phyloP scores from a whole-genome alignment of 64 coral and sea anemone genomes.

The Montipora capricornis region DNA sequence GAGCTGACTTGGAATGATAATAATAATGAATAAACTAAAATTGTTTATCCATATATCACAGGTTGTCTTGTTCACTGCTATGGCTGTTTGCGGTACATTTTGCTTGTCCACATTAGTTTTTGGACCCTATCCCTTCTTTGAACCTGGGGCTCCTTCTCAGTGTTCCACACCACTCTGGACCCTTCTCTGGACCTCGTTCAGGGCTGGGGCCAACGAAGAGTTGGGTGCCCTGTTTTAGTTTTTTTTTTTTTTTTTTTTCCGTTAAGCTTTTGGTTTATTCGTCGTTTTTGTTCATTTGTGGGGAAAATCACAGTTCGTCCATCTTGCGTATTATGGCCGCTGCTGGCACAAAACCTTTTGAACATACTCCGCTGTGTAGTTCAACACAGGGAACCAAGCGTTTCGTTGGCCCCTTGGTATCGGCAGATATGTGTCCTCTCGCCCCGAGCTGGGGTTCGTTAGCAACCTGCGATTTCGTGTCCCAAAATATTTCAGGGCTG shows the following conservation, averaged over 20 bases:
- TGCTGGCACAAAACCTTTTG: not conserved
- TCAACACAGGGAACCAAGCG: slow-evolving; percentile 28
- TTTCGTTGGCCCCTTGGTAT: not conserved
- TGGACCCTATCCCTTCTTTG: not conserved
- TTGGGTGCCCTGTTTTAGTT: not conserved
- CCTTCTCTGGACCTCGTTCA: slow-evolving; percentile 1
- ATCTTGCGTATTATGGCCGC: not conserved
- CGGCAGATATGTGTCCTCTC: not conserved
- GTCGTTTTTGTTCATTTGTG: not conserved
- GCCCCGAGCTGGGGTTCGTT: not conserved
- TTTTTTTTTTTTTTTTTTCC: not conserved
- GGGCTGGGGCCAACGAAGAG: not conserved
- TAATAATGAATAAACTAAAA: too few relatives aligned
- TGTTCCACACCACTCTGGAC: slow-evolving; percentile 40
- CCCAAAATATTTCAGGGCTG: slow-evolving; percentile 14
- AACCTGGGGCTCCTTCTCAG: not conserved
- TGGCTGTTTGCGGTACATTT: too few relatives aligned
- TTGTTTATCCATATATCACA: too few relatives aligned
- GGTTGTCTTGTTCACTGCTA: too few relatives aligned
- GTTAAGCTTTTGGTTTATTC: not conserved
- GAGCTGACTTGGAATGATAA: too few relatives aligned
- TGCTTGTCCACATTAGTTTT: not conserved
- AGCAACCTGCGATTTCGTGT: slow-evolving; percentile 1
- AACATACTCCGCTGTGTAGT: too few relatives aligned
- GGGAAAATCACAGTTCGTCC: not conserved